These are phyloP conservation scores for Hemistola chrysoprasaria DNA, from an alignment of 2,888 invertebrate genomes.

Conservation along the genomic window DNA sequence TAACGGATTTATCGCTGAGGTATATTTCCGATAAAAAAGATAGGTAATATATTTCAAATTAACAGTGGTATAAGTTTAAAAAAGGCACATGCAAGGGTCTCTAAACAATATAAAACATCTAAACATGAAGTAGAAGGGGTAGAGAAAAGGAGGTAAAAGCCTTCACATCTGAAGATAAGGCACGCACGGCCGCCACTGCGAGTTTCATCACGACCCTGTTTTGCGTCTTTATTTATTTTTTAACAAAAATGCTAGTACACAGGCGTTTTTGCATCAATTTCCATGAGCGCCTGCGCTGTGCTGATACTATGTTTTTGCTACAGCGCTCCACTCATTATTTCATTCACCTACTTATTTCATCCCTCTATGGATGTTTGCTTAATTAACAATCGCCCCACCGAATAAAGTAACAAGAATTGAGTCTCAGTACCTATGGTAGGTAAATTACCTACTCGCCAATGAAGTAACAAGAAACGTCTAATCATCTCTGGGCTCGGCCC, in stretches of 20 bases:
- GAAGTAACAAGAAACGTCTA: too few species aligned
- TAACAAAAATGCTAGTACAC: conserved; percentile 42
- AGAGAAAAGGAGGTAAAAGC: conserved; percentile 45
- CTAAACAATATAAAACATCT: conserved; percentile 20
- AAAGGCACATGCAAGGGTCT: conserved; percentile 8
- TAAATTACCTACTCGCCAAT: too few species aligned
- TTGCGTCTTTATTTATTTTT: conserved; percentile 55
- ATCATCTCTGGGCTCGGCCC: too few species aligned
- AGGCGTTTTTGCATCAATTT: conserved; percentile 18
- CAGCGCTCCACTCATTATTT: too few species aligned
- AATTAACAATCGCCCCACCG: too few species aligned
- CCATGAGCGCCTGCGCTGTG: not conserved
- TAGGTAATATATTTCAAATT: not conserved
- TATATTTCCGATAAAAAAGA: conserved; percentile 4
- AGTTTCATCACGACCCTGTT: conserved; percentile 50
- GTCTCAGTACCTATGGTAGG: too few species aligned
- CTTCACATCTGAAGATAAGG: conserved; percentile 64
- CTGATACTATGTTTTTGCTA: too few species aligned
- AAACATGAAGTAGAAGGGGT: conserved; percentile 35
- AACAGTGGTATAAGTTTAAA: conserved; percentile 1
- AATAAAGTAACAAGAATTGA: too few species aligned
- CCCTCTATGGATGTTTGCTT: too few species aligned
- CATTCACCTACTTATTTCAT: too few species aligned
- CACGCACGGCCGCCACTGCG: conserved; percentile 64
- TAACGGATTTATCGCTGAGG: too few species aligned